phyloP scores from a whole-genome alignment of 2,888 invertebrate genomes.

The Sialis lutaria region DNA sequence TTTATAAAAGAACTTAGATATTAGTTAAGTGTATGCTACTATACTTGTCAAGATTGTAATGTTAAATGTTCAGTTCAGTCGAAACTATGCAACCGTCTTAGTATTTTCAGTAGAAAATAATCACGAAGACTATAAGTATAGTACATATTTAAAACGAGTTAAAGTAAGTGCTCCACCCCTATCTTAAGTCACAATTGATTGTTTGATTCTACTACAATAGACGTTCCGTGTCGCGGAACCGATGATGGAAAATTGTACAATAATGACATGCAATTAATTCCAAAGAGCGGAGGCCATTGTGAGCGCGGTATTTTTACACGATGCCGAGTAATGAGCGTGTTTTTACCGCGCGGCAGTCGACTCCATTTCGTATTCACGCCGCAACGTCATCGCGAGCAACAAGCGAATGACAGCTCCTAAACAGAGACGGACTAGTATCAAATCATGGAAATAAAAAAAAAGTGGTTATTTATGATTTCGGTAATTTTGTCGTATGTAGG shows the following conservation, averaged over 20 bases:
- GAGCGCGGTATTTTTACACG: not conserved
- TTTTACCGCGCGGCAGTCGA: not conserved
- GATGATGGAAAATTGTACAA: conserved; percentile 11
- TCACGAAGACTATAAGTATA: no score
- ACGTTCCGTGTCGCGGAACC: conserved; percentile 1
- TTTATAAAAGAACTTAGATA: no score
- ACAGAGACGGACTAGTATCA: not conserved
- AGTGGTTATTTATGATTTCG: no score
- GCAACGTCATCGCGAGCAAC: not conserved
- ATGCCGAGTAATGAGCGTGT: not conserved
- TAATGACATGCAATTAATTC: conserved; percentile 13
- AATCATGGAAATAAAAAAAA: not conserved
- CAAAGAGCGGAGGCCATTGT: conserved; percentile 5
- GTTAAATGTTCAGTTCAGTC: no score
- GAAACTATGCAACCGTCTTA: no score
- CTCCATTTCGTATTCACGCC: not conserved
- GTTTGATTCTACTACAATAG: not conserved
- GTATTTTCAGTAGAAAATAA: no score
- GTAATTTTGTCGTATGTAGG: no score
- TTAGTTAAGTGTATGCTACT: no score
- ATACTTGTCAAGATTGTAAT: no score
- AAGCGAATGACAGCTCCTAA: not conserved
- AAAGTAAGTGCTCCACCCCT: no score
- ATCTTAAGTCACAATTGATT: no score
- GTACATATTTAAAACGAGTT: no score